Conservation (phyloP, 2,797 vertebrate species). For the Chloroceryle amazona region DNA sequence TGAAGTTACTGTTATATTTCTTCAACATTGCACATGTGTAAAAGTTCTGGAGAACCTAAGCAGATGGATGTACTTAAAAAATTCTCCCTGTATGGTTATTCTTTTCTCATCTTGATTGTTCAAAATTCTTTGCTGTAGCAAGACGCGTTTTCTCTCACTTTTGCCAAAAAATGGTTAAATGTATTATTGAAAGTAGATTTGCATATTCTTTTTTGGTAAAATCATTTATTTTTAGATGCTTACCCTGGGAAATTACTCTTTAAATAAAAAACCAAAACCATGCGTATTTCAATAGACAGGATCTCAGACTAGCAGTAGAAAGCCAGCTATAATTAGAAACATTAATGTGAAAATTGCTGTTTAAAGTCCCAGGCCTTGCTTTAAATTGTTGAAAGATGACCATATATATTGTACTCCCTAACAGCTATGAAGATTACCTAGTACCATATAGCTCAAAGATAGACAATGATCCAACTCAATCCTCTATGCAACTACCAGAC, state of each 20-base stretch:
- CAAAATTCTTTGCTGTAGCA: not conserved
- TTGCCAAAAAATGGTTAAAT: slow-evolving; percentile 8
- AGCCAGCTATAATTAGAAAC: not conserved
- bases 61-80: slow-evolving; percentile 16
- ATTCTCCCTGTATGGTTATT: not conserved
- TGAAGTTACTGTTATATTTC: not conserved
- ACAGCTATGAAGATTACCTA: not conserved
- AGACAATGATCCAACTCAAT: not conserved
- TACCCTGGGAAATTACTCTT: not conserved
- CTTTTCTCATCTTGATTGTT: not conserved
- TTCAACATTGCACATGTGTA: not conserved
- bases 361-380: not conserved
- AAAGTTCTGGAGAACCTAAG: not conserved
- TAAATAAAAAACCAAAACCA: not conserved
- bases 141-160: not conserved
- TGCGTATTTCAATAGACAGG: not conserved
- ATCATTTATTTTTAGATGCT: not conserved
- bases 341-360: not conserved
- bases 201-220: not conserved
- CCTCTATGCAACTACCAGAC: not conserved
- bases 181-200: not conserved
- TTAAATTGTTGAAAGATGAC: not conserved
- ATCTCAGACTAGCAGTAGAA: not conserved
- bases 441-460: not conserved
- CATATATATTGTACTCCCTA: not conserved